Evolutionary conservation across 2,888 invertebrate genomes (phyloP), one percentile per base, ranked within the genome.

Genomic region (Helleia helle): DNA sequence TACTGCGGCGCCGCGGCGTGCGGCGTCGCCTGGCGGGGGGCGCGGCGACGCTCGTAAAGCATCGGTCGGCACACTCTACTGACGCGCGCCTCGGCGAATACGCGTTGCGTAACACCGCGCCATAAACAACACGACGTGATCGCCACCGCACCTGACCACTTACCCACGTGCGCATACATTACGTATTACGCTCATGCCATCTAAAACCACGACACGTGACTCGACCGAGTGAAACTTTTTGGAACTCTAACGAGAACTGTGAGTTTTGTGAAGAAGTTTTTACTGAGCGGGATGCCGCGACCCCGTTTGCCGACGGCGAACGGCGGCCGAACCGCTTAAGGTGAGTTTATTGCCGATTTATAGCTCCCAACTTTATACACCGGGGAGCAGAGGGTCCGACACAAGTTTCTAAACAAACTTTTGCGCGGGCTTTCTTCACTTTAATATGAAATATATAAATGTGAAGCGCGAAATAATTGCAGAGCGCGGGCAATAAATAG

Each of bases 341-440:
- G 83, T 84, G 69, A 83, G 83, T 83, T 81, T 79, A 79, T 80
- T 71, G 80, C 70, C 81, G 72, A 80, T 83, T 79, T 79, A 80
- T 71, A 63, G 70, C 71, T 65, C 68, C 68, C 69, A 62, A 70
- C 62, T 65, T 65, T 54, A 56, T 59, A 64, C 63, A 65, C 56
- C 56, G 58, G 60, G 64, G 62, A 56, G 57, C 61, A 53, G 59
- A 65, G 64, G 71, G 68, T 66, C 67, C 62, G 62, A 54, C 56
- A 51, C 56, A 57, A 64, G 64, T 64, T 70, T 62, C 58, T 50
- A 59, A 69, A 71, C 71, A 69, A 81, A 80, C 70, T 80, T 81
- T 70, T 64, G 49, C 60, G 58, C 66, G 65, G 60, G 63, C 63
- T 59, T 56, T 59, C 56, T 31, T 41, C 41, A 38, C 44, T 27